A percentile compares a stretch with the other conserved stretches of the same genome.
Evolutionary conservation across 2,797 vertebrate species (phyloP).

Genomic region (Eospalax fontanierii): DNA sequence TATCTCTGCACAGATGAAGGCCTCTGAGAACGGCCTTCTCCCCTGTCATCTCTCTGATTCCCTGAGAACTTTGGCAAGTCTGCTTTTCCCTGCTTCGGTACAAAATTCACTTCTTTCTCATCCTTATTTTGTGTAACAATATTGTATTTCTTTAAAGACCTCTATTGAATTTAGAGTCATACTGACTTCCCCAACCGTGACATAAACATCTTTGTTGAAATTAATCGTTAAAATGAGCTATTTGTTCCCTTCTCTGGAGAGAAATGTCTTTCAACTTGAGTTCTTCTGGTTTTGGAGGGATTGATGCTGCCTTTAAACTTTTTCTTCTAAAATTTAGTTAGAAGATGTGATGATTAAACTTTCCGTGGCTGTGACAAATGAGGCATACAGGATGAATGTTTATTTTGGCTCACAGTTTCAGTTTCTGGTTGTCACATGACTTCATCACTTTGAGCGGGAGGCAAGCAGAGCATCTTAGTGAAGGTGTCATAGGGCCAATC

Average conservation of each 20-base stretch:
- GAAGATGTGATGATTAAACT: neutral
- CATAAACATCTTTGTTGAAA: no score
- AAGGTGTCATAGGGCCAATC: neutral
- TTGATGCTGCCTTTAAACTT: neutral
- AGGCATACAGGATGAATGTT: neutral
- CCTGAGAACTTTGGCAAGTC: neutral
- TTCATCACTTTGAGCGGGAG: neutral
- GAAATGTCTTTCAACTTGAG: neutral
- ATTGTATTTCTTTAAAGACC: constrained; percentile 54
- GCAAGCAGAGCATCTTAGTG: neutral
- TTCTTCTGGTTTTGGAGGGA: neutral
- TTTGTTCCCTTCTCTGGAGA: neutral
- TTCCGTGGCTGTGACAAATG: neutral
- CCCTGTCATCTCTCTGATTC: no score
- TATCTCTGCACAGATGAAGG: neutral
- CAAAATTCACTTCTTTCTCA: constrained; percentile 11
- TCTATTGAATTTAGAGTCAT: no score
- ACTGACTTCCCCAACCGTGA: no score
- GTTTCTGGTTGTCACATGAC: neutral
- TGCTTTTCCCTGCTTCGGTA: neutral
- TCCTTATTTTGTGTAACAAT: neutral
- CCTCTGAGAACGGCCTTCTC: neutral
- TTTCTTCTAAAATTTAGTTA: neutral
- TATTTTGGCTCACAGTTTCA: neutral
- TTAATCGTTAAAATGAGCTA: no score